phyloP scores from a whole-genome alignment of 2,888 invertebrate genomes.

The Nasonia oneida region DNA sequence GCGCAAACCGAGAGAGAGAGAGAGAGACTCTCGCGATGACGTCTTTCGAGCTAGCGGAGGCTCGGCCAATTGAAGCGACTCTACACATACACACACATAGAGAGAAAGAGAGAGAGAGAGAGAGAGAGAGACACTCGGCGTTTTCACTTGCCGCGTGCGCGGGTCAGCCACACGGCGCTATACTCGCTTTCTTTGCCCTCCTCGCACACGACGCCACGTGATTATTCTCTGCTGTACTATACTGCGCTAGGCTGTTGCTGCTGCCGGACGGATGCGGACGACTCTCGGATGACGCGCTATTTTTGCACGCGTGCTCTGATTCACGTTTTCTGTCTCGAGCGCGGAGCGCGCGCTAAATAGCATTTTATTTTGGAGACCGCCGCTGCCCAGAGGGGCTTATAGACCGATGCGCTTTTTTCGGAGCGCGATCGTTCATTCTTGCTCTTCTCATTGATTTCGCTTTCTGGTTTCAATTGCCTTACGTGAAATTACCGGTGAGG shows the following conservation, averaged over 20 bases:
- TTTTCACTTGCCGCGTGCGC: background rate
- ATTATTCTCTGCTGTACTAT: slow-evolving; percentile 4
- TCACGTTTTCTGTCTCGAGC: slow-evolving; percentile 34
- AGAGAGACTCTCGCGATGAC: background rate
- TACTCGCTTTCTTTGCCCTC: slow-evolving; percentile 47
- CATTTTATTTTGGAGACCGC: slow-evolving; percentile 41
- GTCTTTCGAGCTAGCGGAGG: slow-evolving; percentile 10
- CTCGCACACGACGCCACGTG: slow-evolving; percentile 32
- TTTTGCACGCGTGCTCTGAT: slow-evolving; percentile 49
- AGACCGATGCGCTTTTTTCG: background rate
- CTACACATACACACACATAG: background rate
- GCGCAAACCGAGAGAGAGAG: background rate
- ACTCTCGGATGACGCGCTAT: slow-evolving; percentile 53
- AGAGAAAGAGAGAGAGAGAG: background rate
- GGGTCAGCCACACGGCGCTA: background rate
- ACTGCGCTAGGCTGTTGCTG: background rate
- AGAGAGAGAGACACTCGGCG: background rate
- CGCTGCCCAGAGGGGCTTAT: background rate
- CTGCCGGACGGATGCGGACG: background rate
- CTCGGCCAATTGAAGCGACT: slow-evolving; percentile 16
- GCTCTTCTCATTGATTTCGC: background rate
- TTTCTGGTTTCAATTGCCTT: too few relatives aligned
- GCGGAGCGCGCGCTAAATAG: slow-evolving; percentile 34
- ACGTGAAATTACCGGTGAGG: too few relatives aligned
- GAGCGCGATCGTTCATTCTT: background rate